phyloP scores from a whole-genome alignment of 2,113 vertebrate genomes.

The Salminus brasiliensis region DNA sequence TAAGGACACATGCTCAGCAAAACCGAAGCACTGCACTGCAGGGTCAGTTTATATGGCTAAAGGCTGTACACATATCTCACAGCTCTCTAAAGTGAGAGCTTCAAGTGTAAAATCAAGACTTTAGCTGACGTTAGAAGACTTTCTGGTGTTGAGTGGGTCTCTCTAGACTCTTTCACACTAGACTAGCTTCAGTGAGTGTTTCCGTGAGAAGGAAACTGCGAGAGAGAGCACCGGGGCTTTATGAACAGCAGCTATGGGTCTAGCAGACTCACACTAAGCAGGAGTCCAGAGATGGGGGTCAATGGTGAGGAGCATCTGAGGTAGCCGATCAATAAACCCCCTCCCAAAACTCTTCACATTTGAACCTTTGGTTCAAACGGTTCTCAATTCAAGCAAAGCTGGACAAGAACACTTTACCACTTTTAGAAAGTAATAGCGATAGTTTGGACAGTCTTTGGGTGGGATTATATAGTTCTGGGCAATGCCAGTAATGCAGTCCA shows the following conservation, averaged over 20 bases:
- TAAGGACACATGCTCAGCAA: background rate
- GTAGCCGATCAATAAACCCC: slow-evolving; percentile 9
- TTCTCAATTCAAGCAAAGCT: background rate
- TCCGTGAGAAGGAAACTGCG: background rate
- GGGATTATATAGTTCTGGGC: background rate
- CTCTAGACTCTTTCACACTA: slow-evolving; percentile 18
- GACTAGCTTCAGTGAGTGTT: slow-evolving; percentile 10
- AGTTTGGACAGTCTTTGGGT: background rate
- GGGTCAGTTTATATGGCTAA: background rate
- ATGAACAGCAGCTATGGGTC: background rate
- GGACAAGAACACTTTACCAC: background rate
- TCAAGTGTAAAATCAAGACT: slow-evolving; percentile 5
- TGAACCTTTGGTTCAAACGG: slow-evolving; percentile 4
- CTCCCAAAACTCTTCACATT: background rate
- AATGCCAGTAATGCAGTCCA: no score
- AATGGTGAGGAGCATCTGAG: background rate
- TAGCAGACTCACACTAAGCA: slow-evolving; percentile 13
- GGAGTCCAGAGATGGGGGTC: slow-evolving; percentile 9
- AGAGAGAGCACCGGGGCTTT: slow-evolving; percentile 5
- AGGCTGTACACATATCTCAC: slow-evolving; percentile 7
- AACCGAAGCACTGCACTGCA: slow-evolving; percentile 13
- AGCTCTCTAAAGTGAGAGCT: slow-evolving; percentile 6
- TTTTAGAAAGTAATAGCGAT: background rate
- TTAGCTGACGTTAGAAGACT: background rate
- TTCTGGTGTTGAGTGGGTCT: background rate